Conservation (phyloP, 2,888 invertebrate genomes). For the Disparrhopalites patrizii region DNA sequence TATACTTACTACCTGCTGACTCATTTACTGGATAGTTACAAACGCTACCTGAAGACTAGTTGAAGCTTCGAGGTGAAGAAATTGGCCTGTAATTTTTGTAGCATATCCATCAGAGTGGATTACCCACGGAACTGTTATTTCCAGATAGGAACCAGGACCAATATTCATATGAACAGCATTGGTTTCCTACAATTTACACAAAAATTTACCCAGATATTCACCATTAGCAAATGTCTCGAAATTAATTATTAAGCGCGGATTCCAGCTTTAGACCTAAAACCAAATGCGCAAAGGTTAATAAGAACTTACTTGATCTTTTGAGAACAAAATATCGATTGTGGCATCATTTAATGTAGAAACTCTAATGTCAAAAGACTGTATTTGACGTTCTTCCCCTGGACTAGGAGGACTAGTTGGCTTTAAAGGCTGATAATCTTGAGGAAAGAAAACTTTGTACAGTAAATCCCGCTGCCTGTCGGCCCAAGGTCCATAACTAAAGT, state of each 20-base stretch:
- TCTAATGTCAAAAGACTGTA: slow-evolving; percentile 87
- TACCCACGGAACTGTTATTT: slow-evolving; percentile 94
- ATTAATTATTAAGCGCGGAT: not conserved
- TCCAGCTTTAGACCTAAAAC: not conserved
- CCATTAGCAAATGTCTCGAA: not conserved
- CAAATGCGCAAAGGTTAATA: not conserved
- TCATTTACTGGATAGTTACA: not conserved
- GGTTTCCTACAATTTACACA: slow-evolving; percentile 64
- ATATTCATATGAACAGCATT: slow-evolving; percentile 95
- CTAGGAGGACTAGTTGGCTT: slow-evolving; percentile 70
- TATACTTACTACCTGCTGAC: not conserved
- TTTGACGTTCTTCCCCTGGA: slow-evolving; percentile 82
- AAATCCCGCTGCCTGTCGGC: slow-evolving; percentile 95
- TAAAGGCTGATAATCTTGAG: slow-evolving; percentile 75
- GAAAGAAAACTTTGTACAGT: slow-evolving; percentile 93
- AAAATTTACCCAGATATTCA: not conserved
- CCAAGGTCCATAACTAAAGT: slow-evolving; percentile 98
- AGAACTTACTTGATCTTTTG: slow-evolving; percentile 66
- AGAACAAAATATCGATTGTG: slow-evolving; percentile 92
- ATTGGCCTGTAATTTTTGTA: slow-evolving; percentile 86
- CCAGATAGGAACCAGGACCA: slow-evolving; percentile 91
- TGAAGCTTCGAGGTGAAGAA: slow-evolving; percentile 90
- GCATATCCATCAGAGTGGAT: slow-evolving; percentile 81
- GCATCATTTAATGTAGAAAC: slow-evolving; percentile 87
- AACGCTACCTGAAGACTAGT: slow-evolving; percentile 73